Evolutionary conservation across 2,797 vertebrate genomes (phyloP), one percentile per base, ranked within the genome.

Genomic region (Chaetophractus vellerosus): DNA sequence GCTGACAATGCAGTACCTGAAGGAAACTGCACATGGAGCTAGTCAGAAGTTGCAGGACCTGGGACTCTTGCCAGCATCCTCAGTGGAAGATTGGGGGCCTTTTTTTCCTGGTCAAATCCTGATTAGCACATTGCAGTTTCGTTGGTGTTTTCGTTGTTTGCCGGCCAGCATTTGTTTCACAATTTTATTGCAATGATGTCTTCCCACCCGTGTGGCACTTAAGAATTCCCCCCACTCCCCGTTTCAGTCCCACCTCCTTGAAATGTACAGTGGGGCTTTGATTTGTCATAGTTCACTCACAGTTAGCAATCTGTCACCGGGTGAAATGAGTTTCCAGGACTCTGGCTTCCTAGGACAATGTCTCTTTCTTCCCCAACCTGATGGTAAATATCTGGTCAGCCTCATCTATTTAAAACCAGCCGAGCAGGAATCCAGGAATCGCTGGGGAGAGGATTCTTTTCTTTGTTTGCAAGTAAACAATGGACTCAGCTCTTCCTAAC

Each of bases 1-100:
- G 91, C 95, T 45, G 52, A 98, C 98, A 96, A 96, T 96, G 97
- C 81, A 76, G 84, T 98, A 98, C 98, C 98, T 99, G 98, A 97
- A 97, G 97, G 95, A 97, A 97, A 94, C 96, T 94, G 97, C 96
- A 96, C 88, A 90, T 74, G 90, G 97, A 97, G 98, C 96, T 93
- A 96, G 98, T 97, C 90, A 96, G 92, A 69, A 90, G 96, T 84
- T 52, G 93, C 38, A 16, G 90, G 82, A 64, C 91, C 91, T 96
- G 98, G 97, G 96, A 90, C 33, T 69, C 69, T 66, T 97, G 98
- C 97, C 98, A 98, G 95, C 26, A 84, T 90, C 55, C 95, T 97
- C 88, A 61, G 59, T 97, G 93, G 94, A 96, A 96, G 94, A 92
- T 15, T 0, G 0, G 87, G 88, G 52, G 78, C 91, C 91, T 96